Base-by-base conservation (phyloP, 2,888 invertebrate species). In the Palloptera scutellata region DNA sequence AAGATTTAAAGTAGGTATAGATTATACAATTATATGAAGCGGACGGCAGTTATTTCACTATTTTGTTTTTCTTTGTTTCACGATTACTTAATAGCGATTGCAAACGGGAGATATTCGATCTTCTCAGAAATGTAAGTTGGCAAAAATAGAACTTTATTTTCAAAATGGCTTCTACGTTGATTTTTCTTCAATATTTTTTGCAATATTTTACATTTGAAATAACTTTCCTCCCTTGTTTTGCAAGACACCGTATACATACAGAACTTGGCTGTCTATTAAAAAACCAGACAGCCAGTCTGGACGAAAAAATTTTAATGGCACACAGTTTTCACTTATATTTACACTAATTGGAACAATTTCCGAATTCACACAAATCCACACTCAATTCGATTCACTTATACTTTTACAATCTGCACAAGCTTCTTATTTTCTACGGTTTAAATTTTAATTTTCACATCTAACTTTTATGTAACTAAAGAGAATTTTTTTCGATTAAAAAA, bases 181-280 rank as follows among this genome's bases (percentile, higher is more conserved):
- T 12, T 57, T 55, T 57, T 63, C 13, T 13, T 52, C 13, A 52
- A 19, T 52, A 41, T 59, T 64, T 59, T 64, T 64, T 59, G 17
- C n/a, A 52, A 54, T 62, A 42, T 52, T 43, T 63, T 19, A 17
- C 12, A 11, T 30, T 45, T 19, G 43, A 63, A 43, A 54, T 43
- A 40, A 19, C 19, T 15, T 63, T 55, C 63, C 63, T 63, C 63
- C 63, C 63, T 20, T 54, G 63, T 19, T 45, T 19, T 30, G 53
- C 52, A 55, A 54, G 45, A 42, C 61, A 68, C 53, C 42, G 68
- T 65, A 68, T 68, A 68, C 68, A 68, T 65, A 68, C 68, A 68
- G 65, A 68, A 65, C 40, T 53, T 59, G 52, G 42, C 54, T 67
- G 60, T 53, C 55, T 55, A 60, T 53, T 57, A 51, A 57, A 61